Percentiles rank a stretch among this genome's conserved stretches.
These are phyloP conservation scores for Alethe castanea DNA, from an alignment of 2,113 vertebrate species.

Conservation along the genomic window DNA sequence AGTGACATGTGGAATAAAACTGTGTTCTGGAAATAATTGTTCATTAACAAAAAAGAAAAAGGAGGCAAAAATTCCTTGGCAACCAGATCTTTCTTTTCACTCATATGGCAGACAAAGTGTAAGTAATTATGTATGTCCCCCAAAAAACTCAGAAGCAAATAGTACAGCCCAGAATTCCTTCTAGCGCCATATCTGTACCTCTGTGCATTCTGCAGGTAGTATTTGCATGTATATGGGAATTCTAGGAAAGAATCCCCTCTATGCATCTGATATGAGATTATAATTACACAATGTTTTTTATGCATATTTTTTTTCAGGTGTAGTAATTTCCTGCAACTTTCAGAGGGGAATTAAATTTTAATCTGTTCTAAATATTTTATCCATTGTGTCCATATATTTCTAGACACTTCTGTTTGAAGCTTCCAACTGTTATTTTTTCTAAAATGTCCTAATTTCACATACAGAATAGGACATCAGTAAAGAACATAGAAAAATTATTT, in stretches of 20 bases:
- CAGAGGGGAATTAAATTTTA: background rate
- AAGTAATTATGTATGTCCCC: background rate
- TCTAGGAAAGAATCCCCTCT: background rate
- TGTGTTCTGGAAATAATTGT: background rate
- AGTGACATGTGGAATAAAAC: background rate
- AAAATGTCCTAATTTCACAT: background rate
- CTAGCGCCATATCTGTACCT: no score
- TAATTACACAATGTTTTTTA: background rate
- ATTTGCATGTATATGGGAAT: background rate
- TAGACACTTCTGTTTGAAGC: background rate
- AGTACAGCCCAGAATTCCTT: background rate
- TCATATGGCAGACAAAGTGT: background rate
- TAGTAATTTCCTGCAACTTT: background rate
- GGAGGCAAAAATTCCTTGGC: rapidly evolving
- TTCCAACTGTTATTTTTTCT: background rate
- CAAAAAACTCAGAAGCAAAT: background rate
- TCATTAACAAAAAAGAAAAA: background rate
- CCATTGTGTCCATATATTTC: background rate
- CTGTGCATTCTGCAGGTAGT: background rate
- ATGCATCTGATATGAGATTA: background rate
- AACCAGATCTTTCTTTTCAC: background rate
- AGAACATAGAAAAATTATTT: background rate
- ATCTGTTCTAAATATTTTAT: background rate
- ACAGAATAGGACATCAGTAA: background rate
- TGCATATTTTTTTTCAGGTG: background rate